Conservation (phyloP, 37 sponge, comb jelly and placozoan species). For the Hormiphora californensis region DNA sequence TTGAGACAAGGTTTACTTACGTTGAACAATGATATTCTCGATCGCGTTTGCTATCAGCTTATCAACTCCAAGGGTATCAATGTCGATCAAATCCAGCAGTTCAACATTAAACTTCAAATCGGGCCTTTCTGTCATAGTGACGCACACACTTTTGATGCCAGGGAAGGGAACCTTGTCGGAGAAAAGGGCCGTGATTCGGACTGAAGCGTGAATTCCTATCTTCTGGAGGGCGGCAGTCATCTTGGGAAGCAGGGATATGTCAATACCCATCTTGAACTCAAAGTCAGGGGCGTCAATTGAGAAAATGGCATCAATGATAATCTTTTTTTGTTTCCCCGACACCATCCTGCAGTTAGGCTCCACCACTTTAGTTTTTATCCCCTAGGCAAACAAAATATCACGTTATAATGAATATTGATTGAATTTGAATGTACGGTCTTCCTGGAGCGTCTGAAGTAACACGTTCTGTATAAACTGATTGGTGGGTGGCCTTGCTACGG, state of each 20-base stretch:
- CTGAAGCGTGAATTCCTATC: not conserved
- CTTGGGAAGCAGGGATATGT: not conserved
- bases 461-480: too few species aligned
- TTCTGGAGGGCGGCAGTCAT: conserved; percentile 9
- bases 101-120: not conserved
- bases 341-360: not conserved
- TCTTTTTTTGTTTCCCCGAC: not conserved
- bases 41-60: not conserved
- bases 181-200: conserved; percentile 4
- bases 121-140: not conserved
- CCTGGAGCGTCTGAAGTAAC: too few species aligned
- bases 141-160: not conserved
- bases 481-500: too few species aligned
- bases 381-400: too few species aligned
- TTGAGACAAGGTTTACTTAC: not conserved
- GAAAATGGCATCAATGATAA: not conserved
- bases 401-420: too few species aligned
- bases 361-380: not conserved
- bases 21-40: not conserved
- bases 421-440: too few species aligned
- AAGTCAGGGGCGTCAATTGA: conserved; percentile 24
- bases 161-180: conserved; percentile 15
- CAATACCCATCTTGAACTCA: not conserved
- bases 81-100: not conserved
- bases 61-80: not conserved